A percentile compares a stretch with the other conserved stretches of the same genome.
Conservation (phyloP, 2,888 invertebrate genomes). For the Ormyrus pomaceus region DNA sequence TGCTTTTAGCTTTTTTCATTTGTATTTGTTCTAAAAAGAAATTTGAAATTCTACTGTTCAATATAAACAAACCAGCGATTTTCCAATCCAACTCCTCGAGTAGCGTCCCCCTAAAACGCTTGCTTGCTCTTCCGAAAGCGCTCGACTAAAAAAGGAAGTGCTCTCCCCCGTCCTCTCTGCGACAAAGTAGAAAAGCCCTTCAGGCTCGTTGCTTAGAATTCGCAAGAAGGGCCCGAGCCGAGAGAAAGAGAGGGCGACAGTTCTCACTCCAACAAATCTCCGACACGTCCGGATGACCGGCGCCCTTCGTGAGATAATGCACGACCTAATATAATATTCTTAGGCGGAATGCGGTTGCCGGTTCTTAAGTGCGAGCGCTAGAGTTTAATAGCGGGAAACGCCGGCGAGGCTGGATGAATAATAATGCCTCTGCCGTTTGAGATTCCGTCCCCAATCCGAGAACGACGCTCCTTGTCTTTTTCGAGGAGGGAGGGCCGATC, state of each 20-base stretch:
- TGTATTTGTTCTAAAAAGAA: no score
- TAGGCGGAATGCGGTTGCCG: constrained; percentile 64
- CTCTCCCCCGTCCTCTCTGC: no score
- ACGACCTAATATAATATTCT: constrained; percentile 71
- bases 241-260: not conserved
- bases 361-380: constrained; percentile 28
- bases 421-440: constrained; percentile 66
- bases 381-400: constrained; percentile 68
- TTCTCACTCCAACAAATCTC: constrained; percentile 51
- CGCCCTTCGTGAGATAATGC: constrained; percentile 60
- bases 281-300: constrained; percentile 57
- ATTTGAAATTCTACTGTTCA: no score
- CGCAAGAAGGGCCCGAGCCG: not conserved
- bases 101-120: no score
- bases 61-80: no score
- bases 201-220: no score
- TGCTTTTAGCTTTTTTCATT: no score
- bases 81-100: no score
- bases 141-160: no score
- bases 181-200: no score
- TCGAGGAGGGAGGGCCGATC: no score
- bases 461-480: not conserved
- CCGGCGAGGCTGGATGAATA: constrained; percentile 65
- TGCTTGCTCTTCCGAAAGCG: no score
- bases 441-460: constrained; percentile 59